phyloP scores from a whole-genome alignment of 2,797 vertebrate genomes.

The Rhinoraja longicauda region DNA sequence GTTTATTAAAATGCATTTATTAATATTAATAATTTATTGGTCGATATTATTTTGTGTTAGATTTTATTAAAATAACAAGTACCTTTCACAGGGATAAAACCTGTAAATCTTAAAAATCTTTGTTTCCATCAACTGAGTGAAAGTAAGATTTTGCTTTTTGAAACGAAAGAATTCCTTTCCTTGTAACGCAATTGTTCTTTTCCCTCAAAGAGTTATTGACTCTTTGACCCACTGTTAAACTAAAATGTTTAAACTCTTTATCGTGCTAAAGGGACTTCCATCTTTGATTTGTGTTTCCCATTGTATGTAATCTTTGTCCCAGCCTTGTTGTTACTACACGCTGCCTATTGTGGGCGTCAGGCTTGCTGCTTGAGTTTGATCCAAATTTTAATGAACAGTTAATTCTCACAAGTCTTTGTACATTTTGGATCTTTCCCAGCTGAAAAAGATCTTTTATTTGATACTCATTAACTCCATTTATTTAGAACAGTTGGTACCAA shows the following conservation, averaged over 20 bases:
- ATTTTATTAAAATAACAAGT: background rate
- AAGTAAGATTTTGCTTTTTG: background rate
- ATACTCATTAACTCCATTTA: background rate
- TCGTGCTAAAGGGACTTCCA: background rate
- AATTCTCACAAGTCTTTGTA: slow-evolving; percentile 4
- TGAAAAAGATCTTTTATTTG: slow-evolving; percentile 24
- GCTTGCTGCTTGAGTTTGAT: background rate
- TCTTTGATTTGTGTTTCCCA: background rate
- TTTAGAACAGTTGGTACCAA: background rate
- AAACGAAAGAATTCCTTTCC: background rate
- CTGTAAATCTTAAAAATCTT: background rate
- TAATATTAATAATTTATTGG: too few species aligned
- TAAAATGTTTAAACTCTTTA: background rate
- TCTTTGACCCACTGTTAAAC: background rate
- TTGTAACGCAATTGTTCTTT: background rate
- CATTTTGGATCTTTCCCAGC: slow-evolving; percentile 7
- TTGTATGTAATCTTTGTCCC: background rate
- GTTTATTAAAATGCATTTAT: background rate
- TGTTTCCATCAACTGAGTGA: background rate
- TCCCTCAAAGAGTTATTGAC: slow-evolving; percentile 17
- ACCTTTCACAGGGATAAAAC: background rate
- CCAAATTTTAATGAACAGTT: slow-evolving; percentile 20
- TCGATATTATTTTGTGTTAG: background rate
- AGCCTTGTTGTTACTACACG: background rate
- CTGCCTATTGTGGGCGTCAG: background rate